Evolutionary conservation across 2,797 vertebrate species (phyloP).

Genomic region (Enteromius fasciolatus): DNA sequence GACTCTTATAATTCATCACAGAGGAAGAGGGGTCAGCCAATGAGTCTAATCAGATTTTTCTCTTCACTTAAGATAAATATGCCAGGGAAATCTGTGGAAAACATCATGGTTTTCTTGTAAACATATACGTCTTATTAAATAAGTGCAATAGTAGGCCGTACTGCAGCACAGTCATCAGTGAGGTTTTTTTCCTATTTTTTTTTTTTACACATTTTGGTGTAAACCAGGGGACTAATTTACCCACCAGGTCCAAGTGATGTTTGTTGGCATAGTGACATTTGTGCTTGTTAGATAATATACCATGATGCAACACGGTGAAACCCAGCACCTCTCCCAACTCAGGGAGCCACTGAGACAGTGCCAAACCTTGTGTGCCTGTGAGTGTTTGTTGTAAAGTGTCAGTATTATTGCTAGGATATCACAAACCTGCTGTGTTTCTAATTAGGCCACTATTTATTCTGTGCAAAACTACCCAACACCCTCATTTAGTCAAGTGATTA

Average conservation of each 20-base stretch:
- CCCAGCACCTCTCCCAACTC: slow-evolving; percentile 59
- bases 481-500: slow-evolving; percentile 44
- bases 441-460: slow-evolving; percentile 77
- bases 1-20: slow-evolving; percentile 79
- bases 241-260: slow-evolving; percentile 74
- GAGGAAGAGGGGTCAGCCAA: slow-evolving; percentile 69
- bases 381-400: slow-evolving; percentile 61
- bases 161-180: slow-evolving; percentile 62
- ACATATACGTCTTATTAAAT: slow-evolving; percentile 72
- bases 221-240: slow-evolving; percentile 76
- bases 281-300: slow-evolving; percentile 78
- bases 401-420: slow-evolving; percentile 64
- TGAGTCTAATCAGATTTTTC: slow-evolving; percentile 73
- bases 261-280: slow-evolving; percentile 81
- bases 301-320: slow-evolving; percentile 83
- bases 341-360: slow-evolving; percentile 65
- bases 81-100: slow-evolving; percentile 58
- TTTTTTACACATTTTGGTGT: slow-evolving; percentile 65
- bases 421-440: slow-evolving; percentile 77
- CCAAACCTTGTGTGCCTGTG: slow-evolving; percentile 37
- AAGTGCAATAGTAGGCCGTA: slow-evolving; percentile 54
- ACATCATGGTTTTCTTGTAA: slow-evolving; percentile 61
- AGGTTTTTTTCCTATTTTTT: slow-evolving; percentile 17
- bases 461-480: slow-evolving; percentile 50
- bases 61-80: slow-evolving; percentile 70